These are phyloP conservation scores for Apocheima hispidaria DNA, from an alignment of 2,888 invertebrate genomes.

Conservation along the genomic window DNA sequence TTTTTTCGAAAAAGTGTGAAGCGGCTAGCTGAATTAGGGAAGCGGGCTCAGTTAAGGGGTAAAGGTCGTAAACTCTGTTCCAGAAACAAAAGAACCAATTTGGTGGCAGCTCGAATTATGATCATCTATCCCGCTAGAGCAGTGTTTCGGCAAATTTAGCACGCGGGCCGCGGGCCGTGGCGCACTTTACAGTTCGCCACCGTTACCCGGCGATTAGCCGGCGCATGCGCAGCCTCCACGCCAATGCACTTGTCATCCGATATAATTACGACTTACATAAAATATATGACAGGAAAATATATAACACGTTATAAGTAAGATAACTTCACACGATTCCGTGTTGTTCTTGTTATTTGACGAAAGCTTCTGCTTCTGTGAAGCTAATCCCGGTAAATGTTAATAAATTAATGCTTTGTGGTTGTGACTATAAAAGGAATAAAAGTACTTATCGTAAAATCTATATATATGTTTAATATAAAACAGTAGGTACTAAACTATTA, in stretches of 20 bases:
- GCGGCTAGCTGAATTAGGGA: no score
- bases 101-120: slow-evolving; percentile 67
- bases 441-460: neutral
- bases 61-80: slow-evolving; percentile 25
- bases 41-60: no score
- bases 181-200: slow-evolving; percentile 84
- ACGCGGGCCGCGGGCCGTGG: slow-evolving; percentile 80
- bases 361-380: slow-evolving; percentile 5
- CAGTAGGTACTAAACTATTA: no score
- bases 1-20: no score
- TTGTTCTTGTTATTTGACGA: slow-evolving; percentile 5
- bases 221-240: slow-evolving; percentile 71
- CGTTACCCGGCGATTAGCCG: slow-evolving; percentile 82
- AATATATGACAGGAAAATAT: slow-evolving; percentile 43
- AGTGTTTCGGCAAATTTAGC: slow-evolving; percentile 86
- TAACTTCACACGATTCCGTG: slow-evolving; percentile 30
- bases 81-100: slow-evolving; percentile 39
- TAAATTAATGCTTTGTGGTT: no score
- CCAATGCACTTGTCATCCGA: slow-evolving; percentile 49
- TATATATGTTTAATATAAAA: no score
- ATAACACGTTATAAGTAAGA: slow-evolving; percentile 28
- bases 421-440: no score
- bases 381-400: slow-evolving; percentile 4
- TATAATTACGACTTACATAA: slow-evolving; percentile 46
- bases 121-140: slow-evolving; percentile 80